These are phyloP conservation scores for Dorcus parallelipipedus DNA, from an alignment of 2,888 invertebrate genomes.

Conservation along the genomic window DNA sequence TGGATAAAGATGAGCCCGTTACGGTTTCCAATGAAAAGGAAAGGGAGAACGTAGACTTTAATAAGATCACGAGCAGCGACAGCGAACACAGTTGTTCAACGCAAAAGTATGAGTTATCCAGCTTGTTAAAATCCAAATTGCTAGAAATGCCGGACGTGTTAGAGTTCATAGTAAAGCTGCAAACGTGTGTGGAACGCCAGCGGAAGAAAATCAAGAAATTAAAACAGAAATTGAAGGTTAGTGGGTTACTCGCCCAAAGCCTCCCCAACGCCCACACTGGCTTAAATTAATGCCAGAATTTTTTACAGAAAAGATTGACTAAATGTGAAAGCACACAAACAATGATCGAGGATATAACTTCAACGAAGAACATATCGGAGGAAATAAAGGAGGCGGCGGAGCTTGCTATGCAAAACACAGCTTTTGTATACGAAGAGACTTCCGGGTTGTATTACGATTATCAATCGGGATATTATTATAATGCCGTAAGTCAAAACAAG, in stretches of 20 bases:
- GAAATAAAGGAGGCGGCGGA: constrained; percentile 77
- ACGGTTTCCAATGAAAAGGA: no score
- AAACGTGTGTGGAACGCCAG: constrained; percentile 56
- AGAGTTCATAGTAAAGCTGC: constrained; percentile 57
- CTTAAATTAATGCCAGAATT: neutral
- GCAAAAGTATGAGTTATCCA: neutral
- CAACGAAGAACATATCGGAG: constrained; percentile 58
- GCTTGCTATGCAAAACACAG: constrained; percentile 67
- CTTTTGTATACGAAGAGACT: constrained; percentile 82
- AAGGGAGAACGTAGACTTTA: neutral
- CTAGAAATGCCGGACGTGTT: constrained; percentile 59
- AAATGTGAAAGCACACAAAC: constrained; percentile 35
- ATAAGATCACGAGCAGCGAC: neutral
- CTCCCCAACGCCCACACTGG: no score
- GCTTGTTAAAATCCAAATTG: constrained; percentile 41
- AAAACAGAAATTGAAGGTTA: constrained; percentile 53
- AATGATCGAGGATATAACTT: constrained; percentile 9
- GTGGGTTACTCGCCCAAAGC: neutral
- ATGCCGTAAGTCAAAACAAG: constrained; percentile 62
- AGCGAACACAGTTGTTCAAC: neutral
- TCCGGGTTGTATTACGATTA: constrained; percentile 88
- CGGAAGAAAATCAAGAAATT: constrained; percentile 58
- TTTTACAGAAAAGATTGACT: constrained; percentile 7
- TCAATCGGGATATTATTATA: constrained; percentile 86
- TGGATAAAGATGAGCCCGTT: no score